Base-by-base conservation (phyloP, 2,888 invertebrate species). In the Nemurella pictetii region DNA sequence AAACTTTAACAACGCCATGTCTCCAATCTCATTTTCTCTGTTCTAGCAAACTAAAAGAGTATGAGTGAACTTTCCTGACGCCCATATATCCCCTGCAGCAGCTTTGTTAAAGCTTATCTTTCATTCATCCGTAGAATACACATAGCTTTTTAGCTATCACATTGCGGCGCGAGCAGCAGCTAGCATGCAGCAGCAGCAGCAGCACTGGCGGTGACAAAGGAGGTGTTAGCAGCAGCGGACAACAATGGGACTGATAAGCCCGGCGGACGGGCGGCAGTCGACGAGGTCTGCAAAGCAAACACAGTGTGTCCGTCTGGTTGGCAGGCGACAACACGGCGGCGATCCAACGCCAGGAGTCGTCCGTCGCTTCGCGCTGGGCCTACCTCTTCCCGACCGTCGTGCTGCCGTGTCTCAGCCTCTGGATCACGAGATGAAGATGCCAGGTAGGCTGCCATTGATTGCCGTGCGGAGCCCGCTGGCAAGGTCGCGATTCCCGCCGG, bases 311-410 rank as follows among this genome's bases (percentile, higher is more conserved):
- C n/a, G n/a, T n/a, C n/a, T 55, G 15, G 55, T 74, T 82, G 36
- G 20, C 86, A 87, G 87, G 86, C n/a, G 87, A 87, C 85, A 87
- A 87, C 83, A 87, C 87, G 12, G 87, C 87, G 5, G 87, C 87
- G 74, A 87, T 87, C 32, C 87, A 87, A 75, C 85, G 87, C 15
- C 86, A 86, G 84, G 87, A 86, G 83, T 87, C 87, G 25, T 86
- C 86, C n/a, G 86, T 74, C 2, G 85, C 83, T 4, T 29, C 84
- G 1, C 80, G 77, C 25, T 36, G 29, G 32, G 83, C 85, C 25
- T 80, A 81, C 29, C 36, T 85, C n/a, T 29, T 84, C 28, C 83
- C 84, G 25, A 36, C 72, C 73, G 72, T 83, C n/a, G 74, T 86
- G n/a, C 74, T 86, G 9, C 72, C 85, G 20, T 75, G 83, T n/a